Conservation (phyloP, 2,888 invertebrate species). For the Bursaphelenchus okinawaensis region DNA sequence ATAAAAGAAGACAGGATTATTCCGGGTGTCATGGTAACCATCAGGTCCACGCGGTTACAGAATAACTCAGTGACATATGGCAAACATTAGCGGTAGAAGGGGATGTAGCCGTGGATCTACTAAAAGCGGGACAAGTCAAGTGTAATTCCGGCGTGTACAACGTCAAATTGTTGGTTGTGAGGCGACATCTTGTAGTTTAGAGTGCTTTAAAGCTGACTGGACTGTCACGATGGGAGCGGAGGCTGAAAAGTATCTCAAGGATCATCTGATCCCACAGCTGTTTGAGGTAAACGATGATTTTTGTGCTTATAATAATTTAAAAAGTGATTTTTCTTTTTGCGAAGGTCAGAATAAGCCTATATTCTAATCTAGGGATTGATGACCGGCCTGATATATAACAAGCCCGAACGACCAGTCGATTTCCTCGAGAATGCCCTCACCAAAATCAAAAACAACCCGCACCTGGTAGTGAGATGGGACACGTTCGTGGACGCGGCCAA, state of each 20-base stretch:
- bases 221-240: constrained; percentile 5
- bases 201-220: no score
- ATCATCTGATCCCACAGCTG: constrained; percentile 60
- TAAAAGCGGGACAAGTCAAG: no score
- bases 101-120: not conserved
- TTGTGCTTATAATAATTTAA: not conserved
- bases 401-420: constrained; percentile 60
- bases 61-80: not conserved
- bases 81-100: not conserved
- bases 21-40: not conserved
- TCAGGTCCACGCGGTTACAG: not conserved
- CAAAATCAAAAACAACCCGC: constrained; percentile 28
- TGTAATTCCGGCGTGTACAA: not conserved
- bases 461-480: constrained; percentile 32
- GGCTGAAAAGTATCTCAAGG: constrained; percentile 59
- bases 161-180: no score
- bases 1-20: not conserved
- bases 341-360: not conserved
- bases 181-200: no score
- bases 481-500: constrained; percentile 23
- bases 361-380: constrained; percentile 60
- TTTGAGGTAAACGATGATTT: constrained; percentile 60
- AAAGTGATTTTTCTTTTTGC: not conserved
- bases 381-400: constrained; percentile 62
- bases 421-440: constrained; percentile 45